Base-by-base conservation (phyloP, 2,888 invertebrate genomes). In the Eristalis pertinax region DNA sequence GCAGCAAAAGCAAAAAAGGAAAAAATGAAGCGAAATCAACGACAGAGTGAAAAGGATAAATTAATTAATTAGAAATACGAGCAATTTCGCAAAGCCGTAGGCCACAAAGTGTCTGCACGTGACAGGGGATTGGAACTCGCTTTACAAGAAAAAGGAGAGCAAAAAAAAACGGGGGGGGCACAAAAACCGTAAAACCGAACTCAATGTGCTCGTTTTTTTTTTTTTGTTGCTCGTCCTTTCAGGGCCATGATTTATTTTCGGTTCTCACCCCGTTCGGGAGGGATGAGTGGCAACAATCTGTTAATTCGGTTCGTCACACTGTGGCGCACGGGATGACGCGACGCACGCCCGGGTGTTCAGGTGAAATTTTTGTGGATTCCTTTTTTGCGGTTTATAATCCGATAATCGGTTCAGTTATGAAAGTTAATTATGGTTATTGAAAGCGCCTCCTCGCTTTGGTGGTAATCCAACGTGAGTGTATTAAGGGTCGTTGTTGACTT, bases 1-100 rank as follows among this genome's bases (percentile, higher is more conserved):
- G 50, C 1, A 50, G 50, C 32, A 15, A n/a, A n/a, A n/a, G n/a
- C 35, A 43, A 15, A n/a, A 43, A 43, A 43, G n/a, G 5, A 7
- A n/a, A 19, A n/a, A n/a, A n/a, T n/a, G n/a, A n/a, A 1, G n/a
- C 50, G 19, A 50, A 50, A 50, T 50, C 50, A 50, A 50, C 50
- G 50, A 50, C 50, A 60, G 22, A 19, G 8, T 11, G 26, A 69
- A 72, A 70, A 35, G 19, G 50, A 73, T 50, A 50, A 50, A 50
- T 50, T 50, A 50, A 64, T 73, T 81, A 77, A 81, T 80, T 80
- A 68, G 63, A 72, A 43, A 67, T 62, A 68, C 62, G 38, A 68
- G 62, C 32, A 76, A 58, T 72, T 76, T 43, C 7, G 13, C 19
- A 64, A 60, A 22, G 41, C 67, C 32, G 41, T 13, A 24, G 72